Base-by-base conservation (phyloP, 2,888 invertebrate genomes). In the Eristalinus aeneus region DNA sequence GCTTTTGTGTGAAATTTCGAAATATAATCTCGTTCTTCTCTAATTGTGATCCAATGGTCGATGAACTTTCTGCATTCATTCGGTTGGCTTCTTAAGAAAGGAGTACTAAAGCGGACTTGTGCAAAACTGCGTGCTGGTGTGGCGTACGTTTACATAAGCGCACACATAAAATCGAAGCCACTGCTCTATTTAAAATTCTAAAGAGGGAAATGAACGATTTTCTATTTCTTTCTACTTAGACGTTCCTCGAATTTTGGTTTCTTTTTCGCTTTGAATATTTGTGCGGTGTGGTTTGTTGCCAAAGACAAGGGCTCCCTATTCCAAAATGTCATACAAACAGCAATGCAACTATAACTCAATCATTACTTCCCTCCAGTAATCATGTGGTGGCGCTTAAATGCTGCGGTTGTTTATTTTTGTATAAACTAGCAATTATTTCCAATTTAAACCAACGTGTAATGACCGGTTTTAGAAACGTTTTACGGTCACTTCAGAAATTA, bases 401-500 rank as follows among this genome's bases (percentile, higher is more conserved):
- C 63, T 68, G 27, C 60, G 71, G 20, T 68, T 68, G n/a, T 61
- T 61, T 61, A 61, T 54, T 27, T 68, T 67, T 61, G 12, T 53
- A 1, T 23, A 68, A 54, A 22, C 61, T 53, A 22, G 54, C n/a
- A 10, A 54, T 54, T 54, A 63, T 69, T 63, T 61, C 54, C 39
- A 60, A 9, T 58, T 63, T 69, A 27, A 76, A 76, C 69, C 10
- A 54, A 34, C 53, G 53, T 76, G 23, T 76, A 61, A 36, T 76
- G 31, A 31, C 34, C 46, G 32, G 60, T 56, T 63, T 39, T 69
- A 39, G 11, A 39, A 20, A 31, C 32, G 6, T 22, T 71, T 71
- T 56, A 63, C 61, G 54, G 53, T 75, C 46, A 34, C 11, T 16
- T 60, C 46, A n/a, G 10, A 8, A 4, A 22, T 9, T 23, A 53